Percentiles rank a stretch among this genome's conserved stretches.
Conservation (phyloP, 2,888 invertebrate genomes). For the Rhingia rostrata region DNA sequence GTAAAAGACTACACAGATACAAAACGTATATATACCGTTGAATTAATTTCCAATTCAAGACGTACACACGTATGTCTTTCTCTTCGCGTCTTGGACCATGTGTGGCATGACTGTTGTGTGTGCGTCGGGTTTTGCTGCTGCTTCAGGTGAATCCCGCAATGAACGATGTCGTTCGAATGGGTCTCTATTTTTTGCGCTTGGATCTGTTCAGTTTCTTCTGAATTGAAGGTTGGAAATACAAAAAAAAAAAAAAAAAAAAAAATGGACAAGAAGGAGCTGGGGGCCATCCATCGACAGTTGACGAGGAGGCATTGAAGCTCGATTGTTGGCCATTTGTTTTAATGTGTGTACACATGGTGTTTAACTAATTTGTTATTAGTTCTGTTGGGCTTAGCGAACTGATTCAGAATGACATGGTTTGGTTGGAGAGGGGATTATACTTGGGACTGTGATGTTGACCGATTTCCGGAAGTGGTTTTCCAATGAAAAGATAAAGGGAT, state of each 20-base stretch:
- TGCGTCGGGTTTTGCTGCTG: conserved; percentile 11
- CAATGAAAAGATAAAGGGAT: too few species aligned
- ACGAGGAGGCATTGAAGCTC: conserved; percentile 37
- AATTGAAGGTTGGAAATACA: conserved; percentile 37
- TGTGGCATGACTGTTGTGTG: conserved; percentile 17
- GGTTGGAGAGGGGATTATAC: background rate
- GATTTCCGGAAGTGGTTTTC: too few species aligned
- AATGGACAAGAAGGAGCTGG: conserved; percentile 10
- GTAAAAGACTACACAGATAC: conserved; percentile 12
- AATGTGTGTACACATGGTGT: conserved; percentile 73
- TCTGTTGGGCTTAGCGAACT: conserved; percentile 35
- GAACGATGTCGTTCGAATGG: conserved; percentile 51
- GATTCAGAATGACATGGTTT: background rate
- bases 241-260: conserved; percentile 50
- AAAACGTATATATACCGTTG: conserved; percentile 62
- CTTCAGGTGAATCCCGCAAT: conserved; percentile 47
- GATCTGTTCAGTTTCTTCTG: conserved; percentile 44
- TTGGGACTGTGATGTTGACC: too few species aligned
- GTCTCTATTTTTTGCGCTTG: conserved; percentile 6
- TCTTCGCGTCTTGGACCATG: conserved; percentile 18
- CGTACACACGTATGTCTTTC: conserved; percentile 7
- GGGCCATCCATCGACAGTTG: conserved; percentile 16
- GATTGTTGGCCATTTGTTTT: conserved; percentile 68
- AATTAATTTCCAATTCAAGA: conserved; percentile 75
- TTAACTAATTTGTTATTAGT: conserved; percentile 71